Evolutionary conservation across 1,140 invertebrate genomes (phyloP), one percentile per base, ranked within the genome.

Genomic region (Heliconius hermathena): DNA sequence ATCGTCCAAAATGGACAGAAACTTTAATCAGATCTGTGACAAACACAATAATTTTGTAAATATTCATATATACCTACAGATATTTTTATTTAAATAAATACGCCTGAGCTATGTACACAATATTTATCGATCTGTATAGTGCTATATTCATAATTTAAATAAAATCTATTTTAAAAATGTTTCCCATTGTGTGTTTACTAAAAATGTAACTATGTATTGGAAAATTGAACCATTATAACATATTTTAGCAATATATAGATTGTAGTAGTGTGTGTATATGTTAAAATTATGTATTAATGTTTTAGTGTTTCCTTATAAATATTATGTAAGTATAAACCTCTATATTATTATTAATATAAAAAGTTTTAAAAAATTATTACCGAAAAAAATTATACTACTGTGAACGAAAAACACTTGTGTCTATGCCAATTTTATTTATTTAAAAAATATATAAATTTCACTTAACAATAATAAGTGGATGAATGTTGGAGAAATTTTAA

Each of bases 11-110:
- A 66, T 18, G 80, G 82, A 74, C 73, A 22, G 73, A 89, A 88
- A 74, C 82, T 71, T 78, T 82, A 85, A 91, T 86, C 83, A 86
- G 81, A 89, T 89, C 90, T 93, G 91, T 92, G 90, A 93, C 91
- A 83, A 79, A 85, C 84, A 93, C 91, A 93, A 93, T 93, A 93
- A 93, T 88, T 89, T 92, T 92, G 90, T 92, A 92, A 81, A 91
- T 92, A 93, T 82, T 70, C 22, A 29, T 66, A 81, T 81, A 74
- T 82, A 81, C 41, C 41, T 46, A 46, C 83, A 82, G 77, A 74
- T 85, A 66, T 84, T 84, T 83, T 77, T 86, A 83, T 79, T 85
- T 78, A 74, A 66, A 77, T 84, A 87, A 87, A 85, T 66, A 66
- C 22, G 60, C 85, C 89, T 90, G 87, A 88, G 86, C 82, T 84